These are phyloP conservation scores for Mohoua ochrocephala DNA, from an alignment of 2,113 vertebrate species.

Conservation along the genomic window DNA sequence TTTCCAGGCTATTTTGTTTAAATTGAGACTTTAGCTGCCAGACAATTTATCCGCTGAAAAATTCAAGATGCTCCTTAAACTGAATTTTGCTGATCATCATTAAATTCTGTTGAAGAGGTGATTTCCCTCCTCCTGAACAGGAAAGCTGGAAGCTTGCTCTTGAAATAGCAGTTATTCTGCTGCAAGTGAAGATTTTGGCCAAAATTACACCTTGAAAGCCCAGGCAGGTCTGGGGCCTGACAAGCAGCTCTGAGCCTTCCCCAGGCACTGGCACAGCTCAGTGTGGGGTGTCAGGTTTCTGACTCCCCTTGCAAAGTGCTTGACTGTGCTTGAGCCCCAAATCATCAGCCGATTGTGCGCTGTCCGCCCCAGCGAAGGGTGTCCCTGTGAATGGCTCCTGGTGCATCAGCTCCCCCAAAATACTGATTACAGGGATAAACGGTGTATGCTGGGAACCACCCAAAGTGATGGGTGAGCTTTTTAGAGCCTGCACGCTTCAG, in stretches of 20 bases:
- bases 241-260: neutral
- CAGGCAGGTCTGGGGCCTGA: neutral
- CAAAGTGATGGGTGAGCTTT: conserved; percentile 18
- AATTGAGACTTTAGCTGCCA: neutral
- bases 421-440: neutral
- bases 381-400: neutral
- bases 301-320: neutral
- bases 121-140: neutral
- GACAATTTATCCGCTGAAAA: neutral
- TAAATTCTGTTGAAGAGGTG: neutral
- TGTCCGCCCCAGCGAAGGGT: neutral
- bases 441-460: neutral
- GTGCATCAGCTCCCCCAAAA: neutral
- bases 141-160: neutral
- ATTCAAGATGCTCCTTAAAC: neutral
- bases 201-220: neutral
- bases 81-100: neutral
- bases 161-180: neutral
- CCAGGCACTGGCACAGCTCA: rapidly evolving
- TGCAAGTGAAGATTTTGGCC: neutral
- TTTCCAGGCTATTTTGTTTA: neutral
- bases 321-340: neutral
- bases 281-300: neutral
- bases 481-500: neutral
- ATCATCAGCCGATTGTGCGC: neutral